Evolutionary conservation across 2,888 invertebrate species (phyloP), one percentile per base, ranked within the genome.

Genomic region (Meghimatium bilineatum): DNA sequence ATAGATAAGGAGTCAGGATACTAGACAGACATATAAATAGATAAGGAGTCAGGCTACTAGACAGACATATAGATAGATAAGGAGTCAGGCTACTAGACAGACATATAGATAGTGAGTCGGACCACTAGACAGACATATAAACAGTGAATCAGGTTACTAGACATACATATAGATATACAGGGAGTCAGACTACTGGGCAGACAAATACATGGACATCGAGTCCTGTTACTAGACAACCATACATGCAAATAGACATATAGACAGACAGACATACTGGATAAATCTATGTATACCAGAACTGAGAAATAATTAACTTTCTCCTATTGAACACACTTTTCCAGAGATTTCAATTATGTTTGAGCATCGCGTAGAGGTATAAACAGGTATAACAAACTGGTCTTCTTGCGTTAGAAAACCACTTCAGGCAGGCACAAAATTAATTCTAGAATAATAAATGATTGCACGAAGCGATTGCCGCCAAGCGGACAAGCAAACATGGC

Each of bases 401-500:
- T 20, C 20, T 56, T 56, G 17, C 56, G 20, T 20, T 14, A 3
- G 56, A 23, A 56, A 75, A 29, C 32, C 23, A 75, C 52, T 20
- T 56, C 20, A 76, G 34, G 56, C 34, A 1, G 0, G 34, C 26
- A 49, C 26, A 34, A 14, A 56, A 60, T 76, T 76, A 76, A 76
- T 76, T 26, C 56, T 1, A 76, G 60, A 76, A 56, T 60, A 60
- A 76, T 26, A 60, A 56, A 1, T 26, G 56, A 36, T 34, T 38
- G 38, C 38, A 44, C 38, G 44, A 66, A 63, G 44, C 29, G 66
- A 38, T 36, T 66, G 38, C 23, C 66, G 66, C 14, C 60, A 36
- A 66, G 44, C 77, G 63, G 66, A n/a, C 60, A 60, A 66, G 44
- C 77, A 77, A 77, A 77, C 44, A 77, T 6, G n/a, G 0, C 6